A percentile compares a stretch with the other conserved stretches of the same genome.
These are phyloP conservation scores for Heliconius nattereri DNA, from an alignment of 1,140 invertebrate genomes.

Conservation along the genomic window DNA sequence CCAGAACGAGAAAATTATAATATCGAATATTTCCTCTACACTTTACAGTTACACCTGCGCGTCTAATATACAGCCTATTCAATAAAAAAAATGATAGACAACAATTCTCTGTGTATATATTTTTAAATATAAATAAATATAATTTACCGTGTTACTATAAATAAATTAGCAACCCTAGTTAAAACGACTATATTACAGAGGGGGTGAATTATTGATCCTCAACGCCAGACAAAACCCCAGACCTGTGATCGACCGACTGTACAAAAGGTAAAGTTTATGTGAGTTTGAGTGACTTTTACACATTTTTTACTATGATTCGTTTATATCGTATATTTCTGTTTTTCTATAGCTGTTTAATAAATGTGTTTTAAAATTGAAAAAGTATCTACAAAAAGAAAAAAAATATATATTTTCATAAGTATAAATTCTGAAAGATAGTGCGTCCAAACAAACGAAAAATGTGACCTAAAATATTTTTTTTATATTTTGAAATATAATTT, in stretches of 20 bases:
- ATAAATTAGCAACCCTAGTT: constrained; percentile 25
- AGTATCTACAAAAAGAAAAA: no score
- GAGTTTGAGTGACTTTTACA: constrained; percentile 15
- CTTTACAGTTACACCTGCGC: no score
- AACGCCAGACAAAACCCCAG: constrained; percentile 41
- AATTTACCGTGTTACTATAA: background rate
- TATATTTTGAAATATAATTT: no score
- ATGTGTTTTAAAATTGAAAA: background rate
- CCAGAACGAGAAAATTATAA: background rate
- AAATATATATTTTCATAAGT: no score
- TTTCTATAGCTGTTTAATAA: background rate
- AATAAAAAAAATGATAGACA: no score
- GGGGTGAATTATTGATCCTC: constrained; percentile 38
- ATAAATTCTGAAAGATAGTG: no score
- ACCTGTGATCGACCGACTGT: constrained; percentile 38
- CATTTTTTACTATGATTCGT: background rate
- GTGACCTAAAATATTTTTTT: no score
- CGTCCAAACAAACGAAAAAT: no score
- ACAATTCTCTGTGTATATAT: background rate
- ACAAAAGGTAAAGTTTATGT: constrained; percentile 18
- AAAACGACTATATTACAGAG: constrained; percentile 27
- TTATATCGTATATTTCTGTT: background rate
- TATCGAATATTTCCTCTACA: background rate
- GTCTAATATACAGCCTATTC: no score
- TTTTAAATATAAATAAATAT: background rate